These are phyloP conservation scores for Phortica okadai DNA, from an alignment of 2,888 invertebrate genomes.

Conservation along the genomic window DNA sequence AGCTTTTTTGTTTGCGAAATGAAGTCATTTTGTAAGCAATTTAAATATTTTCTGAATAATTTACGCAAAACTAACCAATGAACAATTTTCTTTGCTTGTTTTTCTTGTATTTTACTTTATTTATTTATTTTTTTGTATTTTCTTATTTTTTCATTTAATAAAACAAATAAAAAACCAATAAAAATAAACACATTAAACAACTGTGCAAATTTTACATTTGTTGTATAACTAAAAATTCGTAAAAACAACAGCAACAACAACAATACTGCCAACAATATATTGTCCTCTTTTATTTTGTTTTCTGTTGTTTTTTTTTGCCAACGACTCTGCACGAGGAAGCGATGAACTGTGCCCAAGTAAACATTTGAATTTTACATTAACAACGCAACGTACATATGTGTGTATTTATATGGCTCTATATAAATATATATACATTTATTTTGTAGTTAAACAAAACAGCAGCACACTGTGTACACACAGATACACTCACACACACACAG, in stretches of 20 bases:
- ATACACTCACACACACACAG: slow-evolving; percentile 1
- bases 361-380: slow-evolving; percentile 70
- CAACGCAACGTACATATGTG: slow-evolving; percentile 43
- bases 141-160: not conserved
- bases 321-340: slow-evolving; percentile 35
- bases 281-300: slow-evolving; percentile 15
- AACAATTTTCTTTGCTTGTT: not conserved
- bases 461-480: slow-evolving; percentile 47
- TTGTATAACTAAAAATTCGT: slow-evolving; percentile 26
- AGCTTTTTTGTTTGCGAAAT: too few species aligned
- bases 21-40: not conserved
- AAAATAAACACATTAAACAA: slow-evolving; percentile 13
- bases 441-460: slow-evolving; percentile 67
- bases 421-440: slow-evolving; percentile 13
- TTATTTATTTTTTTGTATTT: not conserved
- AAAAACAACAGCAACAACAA: not conserved
- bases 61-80: too few species aligned
- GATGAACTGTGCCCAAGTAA: slow-evolving; percentile 53
- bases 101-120: not conserved
- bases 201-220: slow-evolving; percentile 24
- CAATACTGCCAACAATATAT: not conserved
- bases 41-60: not conserved
- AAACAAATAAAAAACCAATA: not conserved
- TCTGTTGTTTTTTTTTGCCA: slow-evolving; percentile 31
- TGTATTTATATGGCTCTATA: too few species aligned